These are phyloP conservation scores for Cryptus armator DNA, from an alignment of 2,888 invertebrate species.

Conservation along the genomic window DNA sequence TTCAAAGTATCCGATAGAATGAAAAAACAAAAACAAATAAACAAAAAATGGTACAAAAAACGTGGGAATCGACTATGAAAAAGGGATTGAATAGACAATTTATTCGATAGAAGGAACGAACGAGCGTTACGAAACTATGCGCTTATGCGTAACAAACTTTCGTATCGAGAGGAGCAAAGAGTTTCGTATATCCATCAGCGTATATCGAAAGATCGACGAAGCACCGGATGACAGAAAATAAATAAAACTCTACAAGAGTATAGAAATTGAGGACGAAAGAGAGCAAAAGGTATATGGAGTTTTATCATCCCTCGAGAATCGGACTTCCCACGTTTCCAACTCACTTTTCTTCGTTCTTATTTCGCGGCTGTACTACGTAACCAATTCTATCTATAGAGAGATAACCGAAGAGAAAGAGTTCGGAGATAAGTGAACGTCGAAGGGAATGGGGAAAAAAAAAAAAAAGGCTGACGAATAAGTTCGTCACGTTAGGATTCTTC, in stretches of 20 bases:
- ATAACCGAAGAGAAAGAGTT: constrained; percentile 47
- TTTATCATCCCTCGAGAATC: constrained; percentile 41
- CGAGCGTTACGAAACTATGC: background rate
- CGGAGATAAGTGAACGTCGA: constrained; percentile 44
- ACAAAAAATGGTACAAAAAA: background rate
- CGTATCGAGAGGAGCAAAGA: background rate
- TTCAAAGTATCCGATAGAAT: no score
- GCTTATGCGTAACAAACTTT: constrained; percentile 35
- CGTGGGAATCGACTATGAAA: background rate
- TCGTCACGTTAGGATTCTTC: constrained; percentile 7
- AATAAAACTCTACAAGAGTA: background rate
- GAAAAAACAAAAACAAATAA: no score
- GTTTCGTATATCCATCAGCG: background rate
- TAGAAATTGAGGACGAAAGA: constrained; percentile 21
- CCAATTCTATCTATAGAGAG: background rate
- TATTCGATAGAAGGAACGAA: no score
- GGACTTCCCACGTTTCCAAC: constrained; percentile 35
- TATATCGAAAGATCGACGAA: background rate
- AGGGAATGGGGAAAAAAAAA: background rate
- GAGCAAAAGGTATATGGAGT: constrained; percentile 29
- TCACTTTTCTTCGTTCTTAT: constrained; percentile 9
- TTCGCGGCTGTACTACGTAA: background rate
- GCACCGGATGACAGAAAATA: constrained; percentile 5
- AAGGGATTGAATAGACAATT: no score
- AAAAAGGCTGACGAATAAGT: constrained; percentile 7